Conservation (phyloP, 2,888 invertebrate genomes). For the Prosopocoilus inquinatus region DNA sequence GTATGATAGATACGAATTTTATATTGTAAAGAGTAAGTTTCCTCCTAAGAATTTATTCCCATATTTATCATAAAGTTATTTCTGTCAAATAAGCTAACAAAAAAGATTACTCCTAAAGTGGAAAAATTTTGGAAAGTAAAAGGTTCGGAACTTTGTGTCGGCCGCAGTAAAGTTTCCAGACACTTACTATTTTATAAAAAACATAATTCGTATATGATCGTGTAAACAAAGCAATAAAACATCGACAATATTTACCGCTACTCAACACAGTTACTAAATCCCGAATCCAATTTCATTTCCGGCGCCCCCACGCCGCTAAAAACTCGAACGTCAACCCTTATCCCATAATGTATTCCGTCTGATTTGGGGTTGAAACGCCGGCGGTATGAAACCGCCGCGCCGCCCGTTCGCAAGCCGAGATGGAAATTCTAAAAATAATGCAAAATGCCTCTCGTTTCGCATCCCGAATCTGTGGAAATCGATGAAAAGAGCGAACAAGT, state of each 20-base stretch:
- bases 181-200: too few species aligned
- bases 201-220: neutral
- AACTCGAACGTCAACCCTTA: conserved; percentile 34
- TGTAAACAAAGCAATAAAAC: conserved; percentile 31
- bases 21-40: too few species aligned
- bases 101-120: too few species aligned
- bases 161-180: too few species aligned
- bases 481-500: conserved; percentile 30
- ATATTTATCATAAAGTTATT: too few species aligned
- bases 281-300: conserved; percentile 36
- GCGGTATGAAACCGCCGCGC: conserved; percentile 28
- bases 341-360: conserved; percentile 40
- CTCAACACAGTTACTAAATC: conserved; percentile 30
- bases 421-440: conserved; percentile 39
- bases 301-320: conserved; percentile 21
- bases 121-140: too few species aligned
- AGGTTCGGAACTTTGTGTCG: too few species aligned
- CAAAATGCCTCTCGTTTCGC: conserved; percentile 28
- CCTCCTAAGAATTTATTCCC: too few species aligned
- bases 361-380: conserved; percentile 32
- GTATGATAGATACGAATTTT: too few species aligned
- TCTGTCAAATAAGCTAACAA: too few species aligned
- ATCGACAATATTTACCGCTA: conserved; percentile 32
- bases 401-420: conserved; percentile 30
- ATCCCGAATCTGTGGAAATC: conserved; percentile 28